These are phyloP conservation scores for Zelleria hepariella DNA, from an alignment of 2,888 invertebrate genomes.

Conservation along the genomic window DNA sequence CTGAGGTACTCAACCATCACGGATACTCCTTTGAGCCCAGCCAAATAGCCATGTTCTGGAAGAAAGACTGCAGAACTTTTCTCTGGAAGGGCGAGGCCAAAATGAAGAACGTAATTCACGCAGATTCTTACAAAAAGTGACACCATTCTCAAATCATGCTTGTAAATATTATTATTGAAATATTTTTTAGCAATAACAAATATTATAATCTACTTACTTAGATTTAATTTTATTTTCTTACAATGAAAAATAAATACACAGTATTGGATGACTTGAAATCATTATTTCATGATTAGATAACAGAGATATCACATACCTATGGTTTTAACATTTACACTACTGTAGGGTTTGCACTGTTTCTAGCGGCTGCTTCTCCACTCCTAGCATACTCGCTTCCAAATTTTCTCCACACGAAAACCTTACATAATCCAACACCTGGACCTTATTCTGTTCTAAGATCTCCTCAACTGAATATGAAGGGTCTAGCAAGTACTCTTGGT, in stretches of 20 bases:
- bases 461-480: constrained; percentile 81
- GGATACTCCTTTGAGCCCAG: constrained; percentile 69
- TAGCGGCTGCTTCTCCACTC: constrained; percentile 65
- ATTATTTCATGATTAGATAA: not conserved
- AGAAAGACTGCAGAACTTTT: constrained; percentile 80
- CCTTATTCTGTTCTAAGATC: constrained; percentile 75
- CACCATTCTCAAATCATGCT: not conserved
- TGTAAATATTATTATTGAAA: not conserved
- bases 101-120: constrained; percentile 38
- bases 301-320: not conserved
- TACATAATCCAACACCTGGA: constrained; percentile 83
- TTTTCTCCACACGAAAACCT: constrained; percentile 90
- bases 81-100: constrained; percentile 67
- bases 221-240: not conserved
- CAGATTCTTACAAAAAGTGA: constrained; percentile 34
- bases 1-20: constrained; percentile 67
- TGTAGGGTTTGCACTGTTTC: constrained; percentile 76
- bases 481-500: constrained; percentile 90
- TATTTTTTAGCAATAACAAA: not conserved
- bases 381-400: constrained; percentile 39
- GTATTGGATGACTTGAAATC: not conserved
- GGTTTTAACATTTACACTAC: constrained; percentile 30
- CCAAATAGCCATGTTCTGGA: constrained; percentile 77
- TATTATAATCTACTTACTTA: not conserved
- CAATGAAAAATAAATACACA: not conserved